Conservation (phyloP, 1,140 invertebrate species). For the Dendroctonus ponderosae region DNA sequence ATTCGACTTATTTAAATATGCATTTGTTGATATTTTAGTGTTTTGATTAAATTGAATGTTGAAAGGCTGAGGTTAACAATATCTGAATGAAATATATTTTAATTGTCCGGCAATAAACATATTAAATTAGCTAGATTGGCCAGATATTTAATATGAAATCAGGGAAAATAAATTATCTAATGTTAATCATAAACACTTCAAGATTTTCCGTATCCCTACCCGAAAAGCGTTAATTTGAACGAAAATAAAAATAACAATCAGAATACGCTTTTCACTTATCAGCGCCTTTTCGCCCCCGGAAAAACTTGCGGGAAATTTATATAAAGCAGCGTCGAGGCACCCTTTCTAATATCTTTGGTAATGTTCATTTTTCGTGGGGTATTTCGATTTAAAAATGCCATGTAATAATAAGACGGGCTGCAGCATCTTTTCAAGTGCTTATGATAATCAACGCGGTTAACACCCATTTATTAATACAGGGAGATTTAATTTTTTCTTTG, state of each 20-base stretch:
- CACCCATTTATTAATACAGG: slow-evolving; percentile 26
- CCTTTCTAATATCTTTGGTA: slow-evolving; percentile 32
- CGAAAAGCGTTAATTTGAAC: slow-evolving; percentile 21
- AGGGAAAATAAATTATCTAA: not conserved
- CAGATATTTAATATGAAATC: no score
- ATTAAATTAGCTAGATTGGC: no score
- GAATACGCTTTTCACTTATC: slow-evolving; percentile 29
- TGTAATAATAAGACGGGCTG: slow-evolving; percentile 21
- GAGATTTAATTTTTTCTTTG: not conserved
- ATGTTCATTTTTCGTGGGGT: slow-evolving; percentile 29
- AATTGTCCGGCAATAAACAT: no score
- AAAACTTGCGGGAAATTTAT: slow-evolving; percentile 28
- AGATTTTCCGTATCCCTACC: not conserved
- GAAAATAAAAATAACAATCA: slow-evolving; percentile 33
- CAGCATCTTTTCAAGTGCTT: slow-evolving; percentile 27
- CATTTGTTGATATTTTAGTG: slow-evolving; percentile 19
- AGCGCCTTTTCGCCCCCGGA: slow-evolving; percentile 22
- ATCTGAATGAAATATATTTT: no score
- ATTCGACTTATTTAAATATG: slow-evolving; percentile 25
- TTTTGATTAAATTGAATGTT: slow-evolving; percentile 14
- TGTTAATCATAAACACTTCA: not conserved
- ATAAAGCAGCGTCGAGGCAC: slow-evolving; percentile 25
- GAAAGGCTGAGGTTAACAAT: not conserved
- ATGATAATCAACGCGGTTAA: slow-evolving; percentile 27
- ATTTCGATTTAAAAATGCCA: slow-evolving; percentile 27